Conservation (phyloP, 2,888 invertebrate species). For the Sphaeridia pumilis region DNA sequence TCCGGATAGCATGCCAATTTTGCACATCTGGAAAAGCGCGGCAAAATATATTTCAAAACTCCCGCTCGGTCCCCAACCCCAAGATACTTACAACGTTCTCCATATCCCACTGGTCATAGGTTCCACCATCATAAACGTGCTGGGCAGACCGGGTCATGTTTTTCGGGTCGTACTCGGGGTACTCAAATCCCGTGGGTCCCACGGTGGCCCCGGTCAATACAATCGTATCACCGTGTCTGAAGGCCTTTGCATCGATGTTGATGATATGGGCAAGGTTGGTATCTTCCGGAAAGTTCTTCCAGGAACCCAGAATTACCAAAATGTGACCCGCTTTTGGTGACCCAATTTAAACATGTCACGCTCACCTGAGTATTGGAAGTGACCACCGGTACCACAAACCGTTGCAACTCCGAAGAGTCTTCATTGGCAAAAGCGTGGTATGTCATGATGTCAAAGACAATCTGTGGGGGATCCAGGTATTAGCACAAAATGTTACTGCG, state of each 20-base stretch:
- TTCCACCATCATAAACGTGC: slow-evolving; percentile 43
- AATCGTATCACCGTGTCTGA: slow-evolving; percentile 37
- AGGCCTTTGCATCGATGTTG: slow-evolving; percentile 39
- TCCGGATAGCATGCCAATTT: slow-evolving; percentile 40
- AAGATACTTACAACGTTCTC: slow-evolving; percentile 37
- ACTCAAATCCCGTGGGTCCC: slow-evolving; percentile 40
- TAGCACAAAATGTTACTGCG: background rate
- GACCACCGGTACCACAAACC: slow-evolving; percentile 43
- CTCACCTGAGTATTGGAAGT: slow-evolving; percentile 36
- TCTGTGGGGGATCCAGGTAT: slow-evolving; percentile 26
- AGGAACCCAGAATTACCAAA: too few relatives aligned
- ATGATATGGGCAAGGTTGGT: slow-evolving; percentile 40
- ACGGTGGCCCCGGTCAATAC: slow-evolving; percentile 35
- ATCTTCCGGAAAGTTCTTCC: slow-evolving; percentile 33
- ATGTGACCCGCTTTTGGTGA: too few relatives aligned
- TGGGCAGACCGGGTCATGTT: slow-evolving; percentile 40
- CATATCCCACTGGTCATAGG: slow-evolving; percentile 38
- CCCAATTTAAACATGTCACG: background rate
- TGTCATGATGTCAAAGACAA: slow-evolving; percentile 40
- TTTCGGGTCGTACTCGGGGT: slow-evolving; percentile 43
- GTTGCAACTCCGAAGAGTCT: slow-evolving; percentile 38
- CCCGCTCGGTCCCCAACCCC: background rate
- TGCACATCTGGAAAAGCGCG: slow-evolving; percentile 39
- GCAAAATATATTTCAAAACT: background rate
- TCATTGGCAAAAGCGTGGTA: slow-evolving; percentile 36